A percentile compares a stretch with the other conserved stretches of the same genome.
phyloP scores from a whole-genome alignment of 2,113 vertebrate genomes.

The Blennius ocellaris region DNA sequence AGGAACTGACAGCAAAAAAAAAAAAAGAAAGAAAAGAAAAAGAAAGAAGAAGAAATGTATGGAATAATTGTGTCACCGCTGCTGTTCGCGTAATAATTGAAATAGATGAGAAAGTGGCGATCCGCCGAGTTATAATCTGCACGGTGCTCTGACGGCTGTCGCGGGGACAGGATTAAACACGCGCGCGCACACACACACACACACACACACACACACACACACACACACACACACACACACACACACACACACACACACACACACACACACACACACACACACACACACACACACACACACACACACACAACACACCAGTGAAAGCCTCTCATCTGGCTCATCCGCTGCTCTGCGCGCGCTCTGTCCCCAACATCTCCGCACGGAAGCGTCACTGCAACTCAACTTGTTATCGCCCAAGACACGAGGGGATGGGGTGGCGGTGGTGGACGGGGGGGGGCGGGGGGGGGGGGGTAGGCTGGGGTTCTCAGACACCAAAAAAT shows the following conservation, averaged over 20 bases:
- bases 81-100: constrained; percentile 3
- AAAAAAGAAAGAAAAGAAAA: no score
- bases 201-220: no score
- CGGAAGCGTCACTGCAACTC: constrained; percentile 31
- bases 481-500: neutral
- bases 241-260: no score
- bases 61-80: constrained; percentile 1
- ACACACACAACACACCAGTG: constrained; percentile 10
- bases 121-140: constrained; percentile 39
- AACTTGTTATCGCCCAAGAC: constrained; percentile 31
- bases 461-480: no score
- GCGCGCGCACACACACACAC: neutral
- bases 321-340: constrained; percentile 70
- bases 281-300: no score
- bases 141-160: constrained; percentile 47
- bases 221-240: no score
- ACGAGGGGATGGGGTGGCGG: neutral
- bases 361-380: constrained; percentile 49
- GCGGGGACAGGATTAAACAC: constrained; percentile 65
- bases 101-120: constrained; percentile 32
- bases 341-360: constrained; percentile 29
- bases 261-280: no score
- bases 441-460: no score
- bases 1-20: no score
- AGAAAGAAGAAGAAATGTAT: neutral